Conservation (phyloP, 2,888 invertebrate genomes). For the Apoderus coryli region DNA sequence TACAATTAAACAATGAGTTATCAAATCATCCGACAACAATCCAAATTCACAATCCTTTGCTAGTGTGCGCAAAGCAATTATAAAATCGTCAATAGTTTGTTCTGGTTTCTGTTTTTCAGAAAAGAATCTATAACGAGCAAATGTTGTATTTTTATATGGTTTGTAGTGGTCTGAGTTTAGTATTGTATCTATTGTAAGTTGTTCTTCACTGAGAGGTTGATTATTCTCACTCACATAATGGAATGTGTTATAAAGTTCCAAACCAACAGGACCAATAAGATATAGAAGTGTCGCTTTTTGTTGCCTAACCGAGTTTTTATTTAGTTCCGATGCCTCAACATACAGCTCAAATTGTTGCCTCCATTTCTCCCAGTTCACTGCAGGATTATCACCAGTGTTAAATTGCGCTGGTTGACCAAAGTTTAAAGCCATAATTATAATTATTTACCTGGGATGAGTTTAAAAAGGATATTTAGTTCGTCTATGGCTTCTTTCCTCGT, state of each 20-base stretch:
- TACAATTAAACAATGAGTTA: conserved; percentile 1
- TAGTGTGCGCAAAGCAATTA: neutral
- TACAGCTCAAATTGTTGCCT: conserved; percentile 4
- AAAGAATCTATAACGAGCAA: conserved; percentile 6
- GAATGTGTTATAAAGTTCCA: conserved; percentile 6
- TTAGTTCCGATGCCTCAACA: conserved; percentile 1
- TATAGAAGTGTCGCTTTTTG: conserved; percentile 4
- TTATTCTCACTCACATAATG: conserved; percentile 3
- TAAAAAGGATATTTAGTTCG: too few relatives aligned
- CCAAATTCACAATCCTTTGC: conserved; percentile 5
- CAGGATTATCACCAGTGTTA: conserved; percentile 3
- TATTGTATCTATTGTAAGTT: conserved; percentile 3
- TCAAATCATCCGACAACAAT: neutral
- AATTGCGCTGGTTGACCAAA: too few relatives aligned
- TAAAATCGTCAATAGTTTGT: conserved; percentile 6
- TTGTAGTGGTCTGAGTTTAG: conserved; percentile 3
- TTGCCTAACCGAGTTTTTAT: conserved; percentile 2
- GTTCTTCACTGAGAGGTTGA: neutral
- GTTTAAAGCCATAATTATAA: too few relatives aligned
- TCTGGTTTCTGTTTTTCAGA: conserved; percentile 3
- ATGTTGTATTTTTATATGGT: neutral
- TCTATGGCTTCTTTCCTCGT: too few relatives aligned
- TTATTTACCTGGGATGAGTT: too few relatives aligned
- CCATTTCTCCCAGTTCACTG: conserved; percentile 4
- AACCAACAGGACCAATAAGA: conserved; percentile 3